A percentile compares a stretch with the other conserved stretches of the same genome.
Conservation (phyloP, 2,113 vertebrate species). For the Calyptomena viridis region DNA sequence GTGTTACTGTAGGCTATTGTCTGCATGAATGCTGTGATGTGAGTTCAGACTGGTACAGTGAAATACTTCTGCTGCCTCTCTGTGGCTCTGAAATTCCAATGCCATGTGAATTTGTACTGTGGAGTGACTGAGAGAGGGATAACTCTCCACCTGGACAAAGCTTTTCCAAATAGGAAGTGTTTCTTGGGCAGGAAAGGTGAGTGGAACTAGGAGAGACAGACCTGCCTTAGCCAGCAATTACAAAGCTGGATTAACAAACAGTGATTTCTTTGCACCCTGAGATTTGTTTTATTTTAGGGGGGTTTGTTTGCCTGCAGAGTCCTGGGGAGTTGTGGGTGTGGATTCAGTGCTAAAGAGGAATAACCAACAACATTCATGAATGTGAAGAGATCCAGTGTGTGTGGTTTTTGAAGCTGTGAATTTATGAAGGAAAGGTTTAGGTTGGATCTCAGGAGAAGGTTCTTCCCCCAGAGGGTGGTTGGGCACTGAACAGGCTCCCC, state of each 20-base stretch:
- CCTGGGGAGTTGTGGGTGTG: background rate
- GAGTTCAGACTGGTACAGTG: background rate
- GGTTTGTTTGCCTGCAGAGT: background rate
- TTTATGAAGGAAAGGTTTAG: rapidly evolving
- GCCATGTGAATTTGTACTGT: background rate
- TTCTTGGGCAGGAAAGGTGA: background rate
- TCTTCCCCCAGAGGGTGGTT: background rate
- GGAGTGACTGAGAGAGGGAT: background rate
- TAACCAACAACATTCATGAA: rapidly evolving
- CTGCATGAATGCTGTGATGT: background rate
- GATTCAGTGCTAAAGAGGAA: background rate
- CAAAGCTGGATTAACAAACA: background rate
- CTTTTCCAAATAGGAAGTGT: background rate
- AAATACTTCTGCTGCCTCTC: background rate
- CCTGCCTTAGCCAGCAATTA: background rate
- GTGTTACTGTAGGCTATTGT: background rate
- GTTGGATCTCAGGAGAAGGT: background rate
- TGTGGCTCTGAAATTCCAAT: background rate
- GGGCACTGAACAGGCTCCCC: background rate
- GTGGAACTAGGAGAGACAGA: background rate
- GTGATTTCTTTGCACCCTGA: background rate
- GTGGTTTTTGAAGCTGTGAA: background rate
- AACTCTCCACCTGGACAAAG: background rate
- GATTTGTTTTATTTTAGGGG: background rate
- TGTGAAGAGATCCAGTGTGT: background rate